Evolutionary conservation across 2,888 invertebrate genomes (phyloP).

Genomic region (Hypercompe scribonia): DNA sequence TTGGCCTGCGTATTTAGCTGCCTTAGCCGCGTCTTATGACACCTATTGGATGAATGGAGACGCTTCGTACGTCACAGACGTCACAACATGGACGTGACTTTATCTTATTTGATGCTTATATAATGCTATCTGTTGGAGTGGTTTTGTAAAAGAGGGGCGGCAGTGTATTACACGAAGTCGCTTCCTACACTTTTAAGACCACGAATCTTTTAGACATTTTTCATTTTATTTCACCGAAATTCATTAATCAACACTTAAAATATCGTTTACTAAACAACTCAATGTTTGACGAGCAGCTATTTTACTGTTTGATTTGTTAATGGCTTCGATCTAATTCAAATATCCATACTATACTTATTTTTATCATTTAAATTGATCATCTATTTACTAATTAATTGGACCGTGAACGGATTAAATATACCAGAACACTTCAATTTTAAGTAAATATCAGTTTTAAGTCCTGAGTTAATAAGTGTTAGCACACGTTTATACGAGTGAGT

Average conservation of each 20-base stretch:
- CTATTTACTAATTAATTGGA: conserved; percentile 35
- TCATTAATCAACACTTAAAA: conserved; percentile 36
- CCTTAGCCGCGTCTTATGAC: no score
- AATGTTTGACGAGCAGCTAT: conserved; percentile 43
- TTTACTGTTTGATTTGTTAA: conserved; percentile 55
- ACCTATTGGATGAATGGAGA: no score
- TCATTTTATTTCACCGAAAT: conserved; percentile 8
- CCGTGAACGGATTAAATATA: conserved; percentile 1
- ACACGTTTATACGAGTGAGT: no score
- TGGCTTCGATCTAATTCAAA: conserved; percentile 48
- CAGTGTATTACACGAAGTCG: no score
- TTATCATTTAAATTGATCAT: conserved; percentile 24
- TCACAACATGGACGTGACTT: no score
- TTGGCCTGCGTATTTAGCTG: no score
- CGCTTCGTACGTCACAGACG: no score
- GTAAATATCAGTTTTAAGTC: neutral
- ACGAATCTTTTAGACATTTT: neutral
- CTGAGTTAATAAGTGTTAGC: neutral
- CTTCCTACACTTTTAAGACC: no score
- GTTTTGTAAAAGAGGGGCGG: no score
- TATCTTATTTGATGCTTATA: no score
- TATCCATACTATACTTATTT: conserved; percentile 33
- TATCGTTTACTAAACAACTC: conserved; percentile 24
- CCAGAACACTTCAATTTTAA: neutral
- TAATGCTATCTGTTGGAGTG: no score